phyloP scores from a whole-genome alignment of 2,888 invertebrate genomes.

The Mythimna loreyi region DNA sequence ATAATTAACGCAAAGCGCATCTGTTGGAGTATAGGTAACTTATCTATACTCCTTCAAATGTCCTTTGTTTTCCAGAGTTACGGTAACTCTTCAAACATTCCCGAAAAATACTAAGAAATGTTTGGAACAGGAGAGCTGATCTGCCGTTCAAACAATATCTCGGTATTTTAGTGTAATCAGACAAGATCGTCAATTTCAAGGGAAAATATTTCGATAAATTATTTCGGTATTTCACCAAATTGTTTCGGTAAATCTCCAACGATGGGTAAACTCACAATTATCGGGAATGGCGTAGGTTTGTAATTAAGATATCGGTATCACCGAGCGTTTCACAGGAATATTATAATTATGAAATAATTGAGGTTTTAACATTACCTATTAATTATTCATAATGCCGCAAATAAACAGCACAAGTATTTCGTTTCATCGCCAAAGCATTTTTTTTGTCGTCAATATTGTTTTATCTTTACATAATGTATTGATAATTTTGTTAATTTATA shows the following conservation, averaged over 20 bases:
- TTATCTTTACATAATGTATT: not conserved
- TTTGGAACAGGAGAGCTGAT: not conserved
- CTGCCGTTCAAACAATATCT: not conserved
- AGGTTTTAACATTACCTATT: slow-evolving; percentile 19
- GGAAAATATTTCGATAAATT: not conserved
- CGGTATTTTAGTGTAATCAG: not conserved
- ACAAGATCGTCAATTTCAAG: slow-evolving; percentile 1
- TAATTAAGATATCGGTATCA: slow-evolving; percentile 19
- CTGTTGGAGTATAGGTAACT: no score
- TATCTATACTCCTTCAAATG: no score
- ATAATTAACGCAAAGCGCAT: no score
- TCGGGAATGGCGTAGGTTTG: not conserved
- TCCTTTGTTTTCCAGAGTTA: no score
- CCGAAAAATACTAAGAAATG: not conserved
- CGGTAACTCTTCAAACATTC: not conserved
- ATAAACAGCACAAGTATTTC: slow-evolving; percentile 3
- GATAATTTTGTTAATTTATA: not conserved
- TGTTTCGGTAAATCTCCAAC: not conserved
- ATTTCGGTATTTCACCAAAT: not conserved
- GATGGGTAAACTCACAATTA: slow-evolving; percentile 12
- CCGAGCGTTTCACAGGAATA: not conserved
- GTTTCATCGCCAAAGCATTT: not conserved
- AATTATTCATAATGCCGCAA: slow-evolving; percentile 13
- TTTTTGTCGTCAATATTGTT: not conserved
- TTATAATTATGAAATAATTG: slow-evolving; percentile 18